Evolutionary conservation across 2,113 vertebrate genomes (phyloP).

Genomic region (Amphiprion percula): DNA sequence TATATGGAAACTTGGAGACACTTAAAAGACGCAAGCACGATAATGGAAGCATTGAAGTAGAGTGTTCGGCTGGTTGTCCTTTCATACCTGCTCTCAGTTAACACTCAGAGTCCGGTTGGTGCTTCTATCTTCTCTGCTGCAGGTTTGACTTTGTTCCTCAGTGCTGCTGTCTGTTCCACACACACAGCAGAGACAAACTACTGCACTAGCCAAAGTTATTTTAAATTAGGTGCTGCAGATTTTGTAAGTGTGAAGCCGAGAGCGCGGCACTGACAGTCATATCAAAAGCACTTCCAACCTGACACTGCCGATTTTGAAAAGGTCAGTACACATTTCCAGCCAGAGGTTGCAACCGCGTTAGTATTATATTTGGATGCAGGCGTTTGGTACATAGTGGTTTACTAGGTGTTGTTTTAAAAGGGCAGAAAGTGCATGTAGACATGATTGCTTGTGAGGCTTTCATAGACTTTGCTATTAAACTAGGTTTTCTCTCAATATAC

Average conservation of each 20-base stretch:
- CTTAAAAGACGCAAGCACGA: neutral
- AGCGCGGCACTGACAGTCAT: neutral
- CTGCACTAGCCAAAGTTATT: neutral
- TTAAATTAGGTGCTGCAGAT: neutral
- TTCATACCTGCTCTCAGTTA: neutral
- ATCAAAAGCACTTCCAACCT: neutral
- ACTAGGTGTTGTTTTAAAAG: neutral
- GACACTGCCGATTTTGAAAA: slow-evolving; percentile 28
- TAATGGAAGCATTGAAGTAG: neutral
- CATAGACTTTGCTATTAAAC: too few species aligned
- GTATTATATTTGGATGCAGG: slow-evolving; percentile 1
- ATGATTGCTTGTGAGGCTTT: too few species aligned
- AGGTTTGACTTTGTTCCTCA: neutral
- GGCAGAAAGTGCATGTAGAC: neutral
- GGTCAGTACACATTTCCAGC: slow-evolving; percentile 39
- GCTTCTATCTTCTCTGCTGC: neutral
- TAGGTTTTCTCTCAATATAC: too few species aligned
- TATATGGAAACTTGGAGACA: slow-evolving; percentile 26
- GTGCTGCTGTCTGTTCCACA: neutral
- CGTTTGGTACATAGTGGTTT: neutral
- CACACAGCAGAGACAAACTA: neutral
- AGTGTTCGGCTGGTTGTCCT: neutral
- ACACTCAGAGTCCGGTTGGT: too few species aligned
- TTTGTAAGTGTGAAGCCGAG: neutral
- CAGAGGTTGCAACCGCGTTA: slow-evolving; percentile 5